Evolutionary conservation across 2,888 invertebrate species (phyloP).

Genomic region (Temnothorax ravouxi): DNA sequence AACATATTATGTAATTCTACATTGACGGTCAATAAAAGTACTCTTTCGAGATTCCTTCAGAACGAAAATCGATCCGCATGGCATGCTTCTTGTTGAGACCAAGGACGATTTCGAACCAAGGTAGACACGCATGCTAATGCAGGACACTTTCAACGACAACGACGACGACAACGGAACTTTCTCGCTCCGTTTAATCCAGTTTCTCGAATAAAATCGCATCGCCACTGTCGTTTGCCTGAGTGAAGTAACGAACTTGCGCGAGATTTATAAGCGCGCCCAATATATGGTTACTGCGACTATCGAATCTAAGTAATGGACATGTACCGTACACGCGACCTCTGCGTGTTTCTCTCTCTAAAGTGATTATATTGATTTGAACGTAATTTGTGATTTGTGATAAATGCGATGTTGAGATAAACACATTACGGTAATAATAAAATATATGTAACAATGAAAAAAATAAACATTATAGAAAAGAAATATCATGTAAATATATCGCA

Average conservation of each 20-base stretch:
- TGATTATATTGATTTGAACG: not conserved
- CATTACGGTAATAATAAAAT: not conserved
- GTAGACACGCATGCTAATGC: conserved; percentile 74
- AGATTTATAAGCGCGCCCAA: conserved; percentile 41
- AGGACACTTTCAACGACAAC: conserved; percentile 77
- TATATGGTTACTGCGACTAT: conserved; percentile 2
- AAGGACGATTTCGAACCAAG: conserved; percentile 71
- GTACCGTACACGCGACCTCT: not conserved
- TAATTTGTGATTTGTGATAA: not conserved
- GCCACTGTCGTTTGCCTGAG: conserved; percentile 24
- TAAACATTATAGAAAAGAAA: not conserved
- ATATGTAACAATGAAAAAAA: not conserved
- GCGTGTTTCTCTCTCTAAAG: not conserved
- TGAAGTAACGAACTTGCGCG: conserved; percentile 41
- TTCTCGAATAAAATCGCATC: conserved; percentile 82
- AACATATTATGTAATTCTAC: not conserved
- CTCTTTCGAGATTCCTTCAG: not conserved
- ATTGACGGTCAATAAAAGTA: conserved; percentile 16
- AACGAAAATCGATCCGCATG: conserved; percentile 28
- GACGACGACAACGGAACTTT: conserved; percentile 83
- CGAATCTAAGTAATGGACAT: not conserved
- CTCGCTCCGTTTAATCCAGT: conserved; percentile 84
- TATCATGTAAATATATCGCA: too few relatives aligned
- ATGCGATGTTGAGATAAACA: not conserved
- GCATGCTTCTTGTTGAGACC: conserved; percentile 49